Evolutionary conservation across 2,113 vertebrate species (phyloP).

Genomic region (Hydrolagus affinis): DNA sequence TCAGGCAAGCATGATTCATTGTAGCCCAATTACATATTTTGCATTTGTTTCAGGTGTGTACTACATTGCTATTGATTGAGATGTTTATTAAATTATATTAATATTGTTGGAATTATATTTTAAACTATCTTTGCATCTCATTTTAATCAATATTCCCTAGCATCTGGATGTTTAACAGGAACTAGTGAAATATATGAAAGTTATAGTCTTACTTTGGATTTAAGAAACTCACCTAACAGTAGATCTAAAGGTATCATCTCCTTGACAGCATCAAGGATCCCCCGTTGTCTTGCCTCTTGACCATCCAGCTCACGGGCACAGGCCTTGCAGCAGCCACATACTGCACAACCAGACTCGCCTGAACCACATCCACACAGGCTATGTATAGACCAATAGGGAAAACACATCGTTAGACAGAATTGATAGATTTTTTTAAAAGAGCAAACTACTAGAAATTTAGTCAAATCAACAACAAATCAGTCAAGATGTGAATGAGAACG

Average conservation of each 20-base stretch:
- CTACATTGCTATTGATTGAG: too few relatives aligned
- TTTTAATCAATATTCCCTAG: neutral
- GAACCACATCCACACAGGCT: conserved; percentile 97
- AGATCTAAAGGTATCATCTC: conserved; percentile 98
- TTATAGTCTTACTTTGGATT: neutral
- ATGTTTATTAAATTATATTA: too few relatives aligned
- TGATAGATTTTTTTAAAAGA: too few relatives aligned
- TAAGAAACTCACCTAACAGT: conserved; percentile 69
- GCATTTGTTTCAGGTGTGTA: too few relatives aligned
- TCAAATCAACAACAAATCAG: too few relatives aligned
- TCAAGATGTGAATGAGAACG: too few relatives aligned
- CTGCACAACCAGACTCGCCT: conserved; percentile 91
- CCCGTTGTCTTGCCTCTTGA: conserved; percentile 90
- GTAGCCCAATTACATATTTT: too few relatives aligned
- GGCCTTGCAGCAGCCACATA: conserved; percentile 94
- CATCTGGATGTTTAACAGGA: neutral
- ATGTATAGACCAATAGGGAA: conserved; percentile 36
- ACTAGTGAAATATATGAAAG: neutral
- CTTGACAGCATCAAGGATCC: conserved; percentile 96
- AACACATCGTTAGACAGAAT: neutral
- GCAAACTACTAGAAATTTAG: too few relatives aligned
- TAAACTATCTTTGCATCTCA: too few relatives aligned
- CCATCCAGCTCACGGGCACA: conserved; percentile 94
- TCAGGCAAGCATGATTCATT: too few relatives aligned
- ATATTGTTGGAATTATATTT: too few relatives aligned